Conservation (phyloP, 2,888 invertebrate species). For the Hemaris fuciformis region DNA sequence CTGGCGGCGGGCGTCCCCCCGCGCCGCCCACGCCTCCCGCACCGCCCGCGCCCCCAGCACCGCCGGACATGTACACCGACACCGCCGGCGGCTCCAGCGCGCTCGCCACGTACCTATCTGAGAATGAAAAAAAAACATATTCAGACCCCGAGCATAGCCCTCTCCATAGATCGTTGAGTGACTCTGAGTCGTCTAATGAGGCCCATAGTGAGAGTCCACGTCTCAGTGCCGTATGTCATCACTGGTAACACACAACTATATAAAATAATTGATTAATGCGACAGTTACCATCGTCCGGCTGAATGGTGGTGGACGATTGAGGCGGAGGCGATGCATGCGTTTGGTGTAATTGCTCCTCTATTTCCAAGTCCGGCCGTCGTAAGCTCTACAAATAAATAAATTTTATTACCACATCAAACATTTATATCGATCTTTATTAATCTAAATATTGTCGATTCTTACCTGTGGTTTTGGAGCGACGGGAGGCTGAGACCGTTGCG, state of each 20-base stretch:
- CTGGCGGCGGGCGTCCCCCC: conserved; percentile 27
- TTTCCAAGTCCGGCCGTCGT: conserved; percentile 49
- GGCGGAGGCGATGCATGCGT: conserved; percentile 35
- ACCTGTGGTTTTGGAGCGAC: conserved; percentile 81
- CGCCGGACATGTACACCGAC: conserved; percentile 81
- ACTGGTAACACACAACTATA: too few species aligned
- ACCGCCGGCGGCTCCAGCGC: conserved; percentile 88
- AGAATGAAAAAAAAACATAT: neutral
- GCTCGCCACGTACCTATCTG: conserved; percentile 85
- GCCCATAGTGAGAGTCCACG: too few species aligned
- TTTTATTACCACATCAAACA: neutral
- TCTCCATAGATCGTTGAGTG: too few species aligned
- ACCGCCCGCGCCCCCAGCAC: conserved; percentile 38
- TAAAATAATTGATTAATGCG: neutral
- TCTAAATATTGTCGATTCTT: conserved; percentile 11
- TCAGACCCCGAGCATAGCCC: too few species aligned
- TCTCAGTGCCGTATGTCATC: too few species aligned
- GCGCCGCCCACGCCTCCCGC: conserved; percentile 52
- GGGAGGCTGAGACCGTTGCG: conserved; percentile 78
- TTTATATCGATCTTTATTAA: too few species aligned
- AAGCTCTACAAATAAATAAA: conserved; percentile 33
- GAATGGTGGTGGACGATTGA: conserved; percentile 38
- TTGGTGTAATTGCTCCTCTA: conserved; percentile 37
- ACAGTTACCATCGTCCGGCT: conserved; percentile 54
- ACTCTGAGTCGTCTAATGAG: too few species aligned